Conservation (phyloP, 2,888 invertebrate species). For the Athalia cordata region DNA sequence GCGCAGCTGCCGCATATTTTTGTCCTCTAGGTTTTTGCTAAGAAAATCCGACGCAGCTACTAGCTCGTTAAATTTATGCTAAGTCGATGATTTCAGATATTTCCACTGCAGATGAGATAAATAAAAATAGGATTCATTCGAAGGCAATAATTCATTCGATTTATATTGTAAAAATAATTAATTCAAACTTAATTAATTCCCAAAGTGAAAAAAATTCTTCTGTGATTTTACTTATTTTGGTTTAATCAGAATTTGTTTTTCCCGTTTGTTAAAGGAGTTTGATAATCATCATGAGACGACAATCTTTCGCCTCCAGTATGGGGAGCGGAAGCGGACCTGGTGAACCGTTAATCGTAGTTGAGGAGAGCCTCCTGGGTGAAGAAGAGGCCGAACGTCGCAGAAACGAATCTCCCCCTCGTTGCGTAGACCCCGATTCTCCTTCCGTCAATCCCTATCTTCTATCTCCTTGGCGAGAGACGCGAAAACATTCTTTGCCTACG, state of each 20-base stretch:
- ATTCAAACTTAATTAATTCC: too few species aligned
- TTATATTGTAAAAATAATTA: too few species aligned
- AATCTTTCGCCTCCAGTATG: slow-evolving; percentile 60
- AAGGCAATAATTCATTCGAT: neutral
- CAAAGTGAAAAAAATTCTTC: too few species aligned
- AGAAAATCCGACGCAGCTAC: too few species aligned
- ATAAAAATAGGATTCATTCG: too few species aligned
- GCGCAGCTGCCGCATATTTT: too few species aligned
- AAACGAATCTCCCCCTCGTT: slow-evolving; percentile 77
- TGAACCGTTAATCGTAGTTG: slow-evolving; percentile 89
- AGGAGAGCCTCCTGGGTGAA: slow-evolving; percentile 83
- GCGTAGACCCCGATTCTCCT: slow-evolving; percentile 85
- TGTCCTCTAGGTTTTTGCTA: too few species aligned
- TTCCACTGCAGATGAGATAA: neutral
- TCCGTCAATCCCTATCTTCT: slow-evolving; percentile 86
- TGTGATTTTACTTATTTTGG: neutral
- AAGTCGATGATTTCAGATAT: neutral
- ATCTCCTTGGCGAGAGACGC: slow-evolving; percentile 87
- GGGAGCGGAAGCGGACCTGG: slow-evolving; percentile 71
- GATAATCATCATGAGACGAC: slow-evolving; percentile 63
- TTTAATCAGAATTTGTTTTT: neutral
- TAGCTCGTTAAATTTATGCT: too few species aligned
- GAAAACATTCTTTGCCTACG: slow-evolving; percentile 89
- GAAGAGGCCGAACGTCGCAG: slow-evolving; percentile 77
- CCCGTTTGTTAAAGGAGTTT: slow-evolving; percentile 29